Evolutionary conservation across 2,797 vertebrate species (phyloP).

Genomic region (Chromobotia macracanthus): DNA sequence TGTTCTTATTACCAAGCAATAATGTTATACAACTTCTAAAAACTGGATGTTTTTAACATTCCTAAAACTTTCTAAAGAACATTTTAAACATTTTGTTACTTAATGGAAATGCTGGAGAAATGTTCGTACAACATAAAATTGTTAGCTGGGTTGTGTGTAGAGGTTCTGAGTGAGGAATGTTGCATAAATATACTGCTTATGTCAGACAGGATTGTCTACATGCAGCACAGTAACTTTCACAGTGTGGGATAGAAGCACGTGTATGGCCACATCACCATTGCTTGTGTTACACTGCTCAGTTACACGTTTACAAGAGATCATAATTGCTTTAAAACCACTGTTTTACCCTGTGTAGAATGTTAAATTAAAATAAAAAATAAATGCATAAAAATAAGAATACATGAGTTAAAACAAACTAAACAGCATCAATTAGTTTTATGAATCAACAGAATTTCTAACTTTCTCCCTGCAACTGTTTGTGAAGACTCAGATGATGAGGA

Average conservation of each 20-base stretch:
- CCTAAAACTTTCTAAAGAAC: no score
- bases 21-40: no score
- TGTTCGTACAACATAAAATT: no score
- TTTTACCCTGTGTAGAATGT: neutral
- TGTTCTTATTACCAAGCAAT: no score
- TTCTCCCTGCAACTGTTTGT: neutral
- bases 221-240: neutral
- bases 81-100: no score
- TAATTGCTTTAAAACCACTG: no score
- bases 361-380: no score
- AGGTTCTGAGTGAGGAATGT: neutral
- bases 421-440: neutral
- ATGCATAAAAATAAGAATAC: no score
- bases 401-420: neutral
- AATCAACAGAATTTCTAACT: neutral
- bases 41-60: no score
- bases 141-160: neutral
- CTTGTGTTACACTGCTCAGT: neutral
- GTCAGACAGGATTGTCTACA: neutral
- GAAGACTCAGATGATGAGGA: constrained; percentile 14
- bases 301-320: neutral
- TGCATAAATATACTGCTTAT: neutral
- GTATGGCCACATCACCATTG: neutral
- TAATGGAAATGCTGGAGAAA: no score
- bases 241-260: neutral